phyloP scores from a whole-genome alignment of 2,888 invertebrate genomes.

The Villa cingulata region DNA sequence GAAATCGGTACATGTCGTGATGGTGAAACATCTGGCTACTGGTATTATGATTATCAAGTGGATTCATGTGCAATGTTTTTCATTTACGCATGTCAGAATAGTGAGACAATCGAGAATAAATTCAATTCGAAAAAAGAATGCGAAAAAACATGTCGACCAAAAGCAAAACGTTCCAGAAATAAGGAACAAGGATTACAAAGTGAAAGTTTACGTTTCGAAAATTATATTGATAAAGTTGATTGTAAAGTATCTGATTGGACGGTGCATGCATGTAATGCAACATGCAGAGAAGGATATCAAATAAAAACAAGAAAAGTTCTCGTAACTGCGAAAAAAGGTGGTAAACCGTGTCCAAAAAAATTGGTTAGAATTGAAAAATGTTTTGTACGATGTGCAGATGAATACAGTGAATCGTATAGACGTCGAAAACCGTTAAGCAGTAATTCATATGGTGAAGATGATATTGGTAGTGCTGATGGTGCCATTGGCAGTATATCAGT shows the following conservation, averaged over 20 bases:
- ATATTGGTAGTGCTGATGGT: background rate
- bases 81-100: slow-evolving; percentile 59
- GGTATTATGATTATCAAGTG: slow-evolving; percentile 64
- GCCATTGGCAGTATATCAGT: background rate
- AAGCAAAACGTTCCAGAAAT: background rate
- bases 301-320: slow-evolving; percentile 38
- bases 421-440: background rate
- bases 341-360: slow-evolving; percentile 40
- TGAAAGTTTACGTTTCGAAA: background rate
- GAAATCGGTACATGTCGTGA: slow-evolving; percentile 65
- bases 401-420: slow-evolving; percentile 15
- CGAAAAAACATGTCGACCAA: slow-evolving; percentile 42
- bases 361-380: slow-evolving; percentile 32
- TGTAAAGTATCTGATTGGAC: slow-evolving; percentile 41
- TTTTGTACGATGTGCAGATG: slow-evolving; percentile 28
- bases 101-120: slow-evolving; percentile 65
- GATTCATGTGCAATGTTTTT: slow-evolving; percentile 73
- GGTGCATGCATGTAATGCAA: slow-evolving; percentile 37
- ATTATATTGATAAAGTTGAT: slow-evolving; percentile 23
- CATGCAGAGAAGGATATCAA: slow-evolving; percentile 39
- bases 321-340: slow-evolving; percentile 39
- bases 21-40: slow-evolving; percentile 59
- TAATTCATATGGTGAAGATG: background rate
- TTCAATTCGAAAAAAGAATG: slow-evolving; percentile 64
- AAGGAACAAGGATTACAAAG: slow-evolving; percentile 22